A percentile compares a stretch with the other conserved stretches of the same genome.
These are phyloP conservation scores for Suillia variegata DNA, from an alignment of 2,888 invertebrate species.

Conservation along the genomic window DNA sequence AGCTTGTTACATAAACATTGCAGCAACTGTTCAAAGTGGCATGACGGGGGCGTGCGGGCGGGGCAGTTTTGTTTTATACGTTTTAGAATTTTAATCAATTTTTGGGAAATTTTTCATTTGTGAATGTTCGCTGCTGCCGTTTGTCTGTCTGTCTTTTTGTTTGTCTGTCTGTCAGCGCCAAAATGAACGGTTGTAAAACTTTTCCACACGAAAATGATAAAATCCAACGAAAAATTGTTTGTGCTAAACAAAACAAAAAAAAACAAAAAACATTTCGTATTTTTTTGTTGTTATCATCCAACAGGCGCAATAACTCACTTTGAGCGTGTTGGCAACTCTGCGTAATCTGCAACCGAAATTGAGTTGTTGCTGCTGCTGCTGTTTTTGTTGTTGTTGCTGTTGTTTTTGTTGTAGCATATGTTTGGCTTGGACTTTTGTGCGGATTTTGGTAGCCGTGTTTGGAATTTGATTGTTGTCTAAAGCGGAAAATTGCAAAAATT, in stretches of 20 bases:
- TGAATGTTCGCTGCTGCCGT: no score
- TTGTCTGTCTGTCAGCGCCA: slow-evolving; percentile 35
- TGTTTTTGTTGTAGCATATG: not conserved
- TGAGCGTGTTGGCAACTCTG: not conserved
- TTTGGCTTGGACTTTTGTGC: no score
- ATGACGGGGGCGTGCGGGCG: not conserved
- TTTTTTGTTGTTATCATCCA: slow-evolving; percentile 11
- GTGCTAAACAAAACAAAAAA: slow-evolving; percentile 28
- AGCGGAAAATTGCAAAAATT: not conserved
- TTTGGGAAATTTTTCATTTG: slow-evolving; percentile 45
- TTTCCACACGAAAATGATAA: slow-evolving; percentile 34
- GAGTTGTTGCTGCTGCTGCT: slow-evolving; percentile 19
- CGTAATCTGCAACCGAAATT: slow-evolving; percentile 21
- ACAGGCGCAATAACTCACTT: slow-evolving; percentile 29
- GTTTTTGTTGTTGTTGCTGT: not conserved
- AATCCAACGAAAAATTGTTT: slow-evolving; percentile 15
- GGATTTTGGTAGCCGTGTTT: no score
- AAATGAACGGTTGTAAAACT: no score
- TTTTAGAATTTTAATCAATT: slow-evolving; percentile 46
- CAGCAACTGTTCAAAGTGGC: no score
- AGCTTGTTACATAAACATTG: no score
- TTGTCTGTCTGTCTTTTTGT: no score
- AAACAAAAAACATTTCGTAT: slow-evolving; percentile 25
- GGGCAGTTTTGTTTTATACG: not conserved
- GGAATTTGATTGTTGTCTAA: no score